These are phyloP conservation scores for Brienomyrus brachyistius DNA, from an alignment of 2,113 vertebrate genomes.

Conservation along the genomic window DNA sequence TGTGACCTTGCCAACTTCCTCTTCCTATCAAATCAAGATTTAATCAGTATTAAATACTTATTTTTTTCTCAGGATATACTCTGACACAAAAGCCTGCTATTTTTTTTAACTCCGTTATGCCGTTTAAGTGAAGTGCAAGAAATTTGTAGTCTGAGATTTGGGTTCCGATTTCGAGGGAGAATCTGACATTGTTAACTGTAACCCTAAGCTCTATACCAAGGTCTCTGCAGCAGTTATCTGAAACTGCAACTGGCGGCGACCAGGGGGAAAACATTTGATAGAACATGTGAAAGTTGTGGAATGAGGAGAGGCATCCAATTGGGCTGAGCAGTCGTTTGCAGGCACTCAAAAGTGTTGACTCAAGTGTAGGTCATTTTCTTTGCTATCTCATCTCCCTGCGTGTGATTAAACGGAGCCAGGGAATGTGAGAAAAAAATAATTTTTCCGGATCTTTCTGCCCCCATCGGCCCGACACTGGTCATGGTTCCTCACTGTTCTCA, in stretches of 20 bases:
- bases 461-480: constrained; percentile 12
- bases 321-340: constrained; percentile 34
- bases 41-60: not conserved
- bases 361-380: constrained; percentile 16
- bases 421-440: constrained; percentile 19
- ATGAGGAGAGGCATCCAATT: constrained; percentile 30
- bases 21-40: not conserved
- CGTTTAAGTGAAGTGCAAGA: not conserved
- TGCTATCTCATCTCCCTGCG: not conserved
- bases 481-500: not conserved
- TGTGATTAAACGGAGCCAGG: constrained; percentile 14
- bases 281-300: constrained; percentile 34
- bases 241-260: constrained; percentile 27
- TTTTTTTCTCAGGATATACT: not conserved
- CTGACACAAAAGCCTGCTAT: not conserved
- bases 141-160: constrained; percentile 13
- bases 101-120: not conserved
- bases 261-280: constrained; percentile 25
- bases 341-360: constrained; percentile 25
- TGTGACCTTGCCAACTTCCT: not conserved
- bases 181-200: constrained; percentile 16
- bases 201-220: not conserved
- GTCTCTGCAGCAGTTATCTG: constrained; percentile 24
- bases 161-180: constrained; percentile 22
- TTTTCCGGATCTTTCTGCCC: constrained; percentile 20